Conservation (phyloP, 2,797 vertebrate genomes). For the Schizopygopsis malacanthus region DNA sequence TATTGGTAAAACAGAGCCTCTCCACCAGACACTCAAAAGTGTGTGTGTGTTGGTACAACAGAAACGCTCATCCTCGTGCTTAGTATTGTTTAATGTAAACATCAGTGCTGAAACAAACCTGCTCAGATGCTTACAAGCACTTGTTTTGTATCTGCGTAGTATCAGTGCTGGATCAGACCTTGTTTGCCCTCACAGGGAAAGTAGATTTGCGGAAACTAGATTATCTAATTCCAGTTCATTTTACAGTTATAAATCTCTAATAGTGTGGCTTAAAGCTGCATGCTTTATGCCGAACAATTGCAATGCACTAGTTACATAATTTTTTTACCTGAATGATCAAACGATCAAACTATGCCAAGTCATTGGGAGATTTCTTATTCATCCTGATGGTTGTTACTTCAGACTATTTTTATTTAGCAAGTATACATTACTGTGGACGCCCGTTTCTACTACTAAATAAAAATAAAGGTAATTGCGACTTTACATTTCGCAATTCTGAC, state of each 20-base stretch:
- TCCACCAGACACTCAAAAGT: background rate
- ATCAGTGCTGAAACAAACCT: conserved; percentile 31
- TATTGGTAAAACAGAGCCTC: conserved; percentile 13
- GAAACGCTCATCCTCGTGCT: conserved; percentile 13
- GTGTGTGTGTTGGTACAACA: conserved; percentile 32
- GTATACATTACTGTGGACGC: background rate
- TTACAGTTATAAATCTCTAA: background rate
- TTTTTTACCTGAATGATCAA: background rate
- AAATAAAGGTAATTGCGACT: no score
- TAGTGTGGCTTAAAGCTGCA: background rate
- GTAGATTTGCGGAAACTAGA: background rate
- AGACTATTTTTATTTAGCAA: background rate
- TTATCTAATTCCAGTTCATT: background rate
- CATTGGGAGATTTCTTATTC: background rate
- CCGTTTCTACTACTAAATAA: background rate
- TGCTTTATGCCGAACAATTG: background rate
- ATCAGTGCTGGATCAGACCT: conserved; percentile 7
- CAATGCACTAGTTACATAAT: background rate
- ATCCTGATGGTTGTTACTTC: background rate
- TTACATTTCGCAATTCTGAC: no score
- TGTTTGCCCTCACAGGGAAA: background rate
- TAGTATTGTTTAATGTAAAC: conserved; percentile 38
- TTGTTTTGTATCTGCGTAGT: background rate
- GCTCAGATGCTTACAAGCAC: conserved; percentile 29
- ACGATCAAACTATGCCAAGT: background rate